A percentile compares a stretch with the other conserved stretches of the same genome.
These are phyloP conservation scores for Lithophane semibrunnea DNA, from an alignment of 2,888 invertebrate species.

Conservation along the genomic window DNA sequence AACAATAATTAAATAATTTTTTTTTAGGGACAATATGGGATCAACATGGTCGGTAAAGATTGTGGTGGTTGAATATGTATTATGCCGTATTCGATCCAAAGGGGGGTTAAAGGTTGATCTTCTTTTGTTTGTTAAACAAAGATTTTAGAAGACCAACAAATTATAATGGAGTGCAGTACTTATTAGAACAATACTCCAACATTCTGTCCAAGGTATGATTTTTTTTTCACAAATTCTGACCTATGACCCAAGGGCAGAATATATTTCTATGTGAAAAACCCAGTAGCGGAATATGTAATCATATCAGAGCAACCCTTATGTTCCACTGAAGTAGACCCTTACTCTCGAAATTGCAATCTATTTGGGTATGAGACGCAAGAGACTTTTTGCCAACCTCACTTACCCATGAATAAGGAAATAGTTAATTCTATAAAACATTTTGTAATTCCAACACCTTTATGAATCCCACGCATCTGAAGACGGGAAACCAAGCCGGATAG, in stretches of 20 bases:
- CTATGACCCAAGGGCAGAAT: constrained; percentile 16
- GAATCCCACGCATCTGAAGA: constrained; percentile 35
- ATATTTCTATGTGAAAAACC: constrained; percentile 40
- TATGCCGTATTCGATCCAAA: too few relatives aligned
- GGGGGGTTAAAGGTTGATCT: too few relatives aligned
- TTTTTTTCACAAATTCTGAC: constrained; percentile 27
- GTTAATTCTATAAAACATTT: constrained; percentile 60
- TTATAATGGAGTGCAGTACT: background rate
- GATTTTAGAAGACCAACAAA: background rate
- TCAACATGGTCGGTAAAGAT: too few relatives aligned
- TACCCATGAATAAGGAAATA: constrained; percentile 54
- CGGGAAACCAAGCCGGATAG: constrained; percentile 28
- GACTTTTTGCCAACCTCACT: constrained; percentile 50
- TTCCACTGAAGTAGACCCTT: constrained; percentile 41
- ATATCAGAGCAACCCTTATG: constrained; percentile 51
- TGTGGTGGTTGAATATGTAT: too few relatives aligned
- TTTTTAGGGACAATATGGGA: too few relatives aligned
- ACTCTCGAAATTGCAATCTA: constrained; percentile 60
- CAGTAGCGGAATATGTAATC: constrained; percentile 59
- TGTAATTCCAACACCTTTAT: constrained; percentile 37
- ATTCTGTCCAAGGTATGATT: background rate
- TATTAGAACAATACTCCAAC: background rate
- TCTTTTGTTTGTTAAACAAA: constrained; percentile 10
- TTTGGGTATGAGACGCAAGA: constrained; percentile 44
- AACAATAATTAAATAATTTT: too few relatives aligned